Base-by-base conservation (phyloP, 2,797 vertebrate species). In the Gymnopithys bicolor region DNA sequence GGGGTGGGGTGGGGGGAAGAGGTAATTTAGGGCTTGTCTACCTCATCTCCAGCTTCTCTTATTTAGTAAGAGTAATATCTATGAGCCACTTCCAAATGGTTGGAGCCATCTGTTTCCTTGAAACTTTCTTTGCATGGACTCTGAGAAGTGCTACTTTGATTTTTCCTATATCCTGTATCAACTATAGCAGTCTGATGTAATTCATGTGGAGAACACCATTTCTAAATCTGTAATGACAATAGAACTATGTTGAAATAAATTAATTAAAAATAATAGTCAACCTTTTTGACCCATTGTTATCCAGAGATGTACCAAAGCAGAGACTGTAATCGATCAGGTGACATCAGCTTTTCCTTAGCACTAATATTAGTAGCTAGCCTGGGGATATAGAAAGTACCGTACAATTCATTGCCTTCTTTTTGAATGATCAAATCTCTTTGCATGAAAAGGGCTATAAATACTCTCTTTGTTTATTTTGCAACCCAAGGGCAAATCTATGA, bases 381-480 rank as follows among this genome's bases (percentile, higher is more conserved):
- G 46, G 39, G 79, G 87, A 75, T 87, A 60, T 33, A 91, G 46
- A 75, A 85, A 91, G 53, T 53, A 84, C 60, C 53, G 78, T 69
- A 51, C 19, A 94, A 80, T 94, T 71, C 70, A 84, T 35, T 84
- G 55, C 45, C 19, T 25, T 46, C 43, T 43, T 89, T 96, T 71
- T 93, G 68, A 97, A 81, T 93, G 86, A 92, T 93, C 87, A 90
- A 59, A 77, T 91, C 41, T 82, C 76, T 95, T 94, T 89, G 41
- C 80, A 91, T 33, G 45, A 79, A 68, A 56, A 85, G 46, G 35
- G 74, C 76, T 96, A 90, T 94, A 97, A 95, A 96, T 94, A 91
- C 48, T 85, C 4, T 63, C 53, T 93, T 91, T 96, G 94, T 95
- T 96, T 95, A 49, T 94, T 84, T 87, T 92, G 71, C 11, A 49